Percentiles rank a stretch among this genome's conserved stretches.
Evolutionary conservation across 2,113 vertebrate species (phyloP).

Genomic region (Emydocephalus ijimae): DNA sequence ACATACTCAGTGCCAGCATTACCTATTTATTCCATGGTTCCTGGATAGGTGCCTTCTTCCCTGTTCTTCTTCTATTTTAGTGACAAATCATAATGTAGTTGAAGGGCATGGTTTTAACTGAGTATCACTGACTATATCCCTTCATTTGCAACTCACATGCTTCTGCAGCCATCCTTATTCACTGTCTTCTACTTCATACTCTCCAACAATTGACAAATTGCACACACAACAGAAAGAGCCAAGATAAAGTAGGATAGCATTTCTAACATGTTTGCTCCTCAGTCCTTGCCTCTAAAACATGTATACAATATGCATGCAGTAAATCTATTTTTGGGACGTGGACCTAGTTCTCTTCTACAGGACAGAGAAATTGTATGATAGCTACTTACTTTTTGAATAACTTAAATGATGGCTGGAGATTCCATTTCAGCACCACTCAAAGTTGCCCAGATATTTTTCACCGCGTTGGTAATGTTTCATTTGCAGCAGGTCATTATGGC

Average conservation of each 20-base stretch:
- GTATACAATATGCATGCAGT: neutral
- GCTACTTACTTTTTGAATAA: neutral
- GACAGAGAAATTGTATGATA: neutral
- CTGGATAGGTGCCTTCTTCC: neutral
- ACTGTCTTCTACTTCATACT: neutral
- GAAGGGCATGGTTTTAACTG: neutral
- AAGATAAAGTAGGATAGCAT: neutral
- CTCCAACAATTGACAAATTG: neutral
- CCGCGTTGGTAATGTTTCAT: neutral
- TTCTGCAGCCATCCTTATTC: neutral
- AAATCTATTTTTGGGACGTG: neutral
- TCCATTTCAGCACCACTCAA: neutral
- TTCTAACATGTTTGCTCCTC: neutral
- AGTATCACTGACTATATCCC: neutral
- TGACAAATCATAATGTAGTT: neutral
- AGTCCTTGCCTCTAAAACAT: neutral
- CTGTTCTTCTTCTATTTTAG: neutral
- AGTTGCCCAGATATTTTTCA: neutral
- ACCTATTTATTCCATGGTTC: neutral
- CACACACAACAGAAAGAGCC: neutral
- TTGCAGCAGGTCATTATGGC: neutral
- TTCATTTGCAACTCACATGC: neutral
- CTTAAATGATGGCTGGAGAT: neutral
- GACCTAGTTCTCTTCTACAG: neutral
- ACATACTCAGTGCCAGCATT: neutral